Evolutionary conservation across 1,140 invertebrate species (phyloP), one percentile per base, ranked within the genome.

Genomic region (Harpegnathos saltator): DNA sequence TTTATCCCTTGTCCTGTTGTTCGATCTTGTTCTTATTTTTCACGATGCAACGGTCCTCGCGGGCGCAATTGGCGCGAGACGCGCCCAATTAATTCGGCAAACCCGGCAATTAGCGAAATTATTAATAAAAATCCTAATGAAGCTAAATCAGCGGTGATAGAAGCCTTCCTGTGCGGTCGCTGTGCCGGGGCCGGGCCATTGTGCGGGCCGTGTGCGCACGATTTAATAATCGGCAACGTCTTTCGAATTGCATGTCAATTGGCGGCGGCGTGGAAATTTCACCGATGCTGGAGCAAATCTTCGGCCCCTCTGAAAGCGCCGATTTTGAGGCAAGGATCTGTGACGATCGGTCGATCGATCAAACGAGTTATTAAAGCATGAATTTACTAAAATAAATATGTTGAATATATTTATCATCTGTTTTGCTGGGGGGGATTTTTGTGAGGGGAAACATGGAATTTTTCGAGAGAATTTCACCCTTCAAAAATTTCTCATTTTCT

Each of bases 61-160:
- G 33, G 5, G 44, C 50, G n/a, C 24, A 80, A 69, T 69, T 71
- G 75, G 26, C 29, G 29, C 62, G 74, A 68, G 91, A 90, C 89
- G 69, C 66, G 87, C 50, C 87, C 88, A 88, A 91, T 91, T 92
- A 92, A 91, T 92, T 91, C 87, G 87, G 88, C 89, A 92, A 93
- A 90, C 72, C 82, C 75, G 81, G 83, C 90, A 93, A 93, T 92
- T 93, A 92, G 85, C 82, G 87, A 91, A 92, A 92, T 92, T 92
- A 92, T 92, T 93, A 92, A 93, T 92, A 91, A 92, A 91, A 90
- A 90, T 92, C 84, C 87, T 93, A 92, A 93, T 92, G 92, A 93
- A 91, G 80, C 91, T 93, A 93, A 93, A 93, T 93, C 89, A 90
- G 83, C 90, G 80, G 81, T 93, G 91, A 93, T 93, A 90, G 90